Conservation (phyloP, 2,888 invertebrate genomes). For the Adelognathus sp. region DNA sequence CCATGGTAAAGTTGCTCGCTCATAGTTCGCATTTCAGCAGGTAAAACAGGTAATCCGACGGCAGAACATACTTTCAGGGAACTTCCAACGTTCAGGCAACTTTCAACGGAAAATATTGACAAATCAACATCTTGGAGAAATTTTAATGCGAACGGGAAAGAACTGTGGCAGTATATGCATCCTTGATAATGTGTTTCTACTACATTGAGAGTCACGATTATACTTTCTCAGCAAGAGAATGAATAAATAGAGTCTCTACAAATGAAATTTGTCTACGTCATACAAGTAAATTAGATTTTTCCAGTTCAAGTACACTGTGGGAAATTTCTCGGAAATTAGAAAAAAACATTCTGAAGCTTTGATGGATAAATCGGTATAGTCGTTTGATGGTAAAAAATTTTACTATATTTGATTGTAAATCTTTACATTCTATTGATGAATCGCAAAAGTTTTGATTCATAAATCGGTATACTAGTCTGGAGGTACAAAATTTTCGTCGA, state of each 20-base stretch:
- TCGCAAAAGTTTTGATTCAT: too few relatives aligned
- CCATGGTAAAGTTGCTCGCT: conserved; percentile 1
- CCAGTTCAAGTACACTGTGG: background rate
- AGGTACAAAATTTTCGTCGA: too few relatives aligned
- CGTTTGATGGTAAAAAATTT: too few relatives aligned
- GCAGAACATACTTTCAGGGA: background rate
- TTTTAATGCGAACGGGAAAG: too few relatives aligned
- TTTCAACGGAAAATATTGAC: too few relatives aligned
- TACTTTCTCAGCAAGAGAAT: background rate
- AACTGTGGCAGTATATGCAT: too few relatives aligned
- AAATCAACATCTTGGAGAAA: too few relatives aligned
- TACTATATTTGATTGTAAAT: too few relatives aligned
- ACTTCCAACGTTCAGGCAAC: background rate
- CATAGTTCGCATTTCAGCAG: background rate
- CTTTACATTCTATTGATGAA: too few relatives aligned
- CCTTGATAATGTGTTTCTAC: background rate
- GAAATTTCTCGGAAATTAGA: background rate
- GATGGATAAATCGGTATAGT: too few relatives aligned
- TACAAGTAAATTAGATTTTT: background rate
- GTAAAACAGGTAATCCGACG: background rate
- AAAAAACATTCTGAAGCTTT: too few relatives aligned
- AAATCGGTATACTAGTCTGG: too few relatives aligned
- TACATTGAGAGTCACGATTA: conserved; percentile 63
- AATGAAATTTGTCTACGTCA: background rate
- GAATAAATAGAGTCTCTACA: background rate